A percentile compares a stretch with the other conserved stretches of the same genome.
Evolutionary conservation across 2,888 invertebrate species (phyloP).

Genomic region (Dorcus hopei): DNA sequence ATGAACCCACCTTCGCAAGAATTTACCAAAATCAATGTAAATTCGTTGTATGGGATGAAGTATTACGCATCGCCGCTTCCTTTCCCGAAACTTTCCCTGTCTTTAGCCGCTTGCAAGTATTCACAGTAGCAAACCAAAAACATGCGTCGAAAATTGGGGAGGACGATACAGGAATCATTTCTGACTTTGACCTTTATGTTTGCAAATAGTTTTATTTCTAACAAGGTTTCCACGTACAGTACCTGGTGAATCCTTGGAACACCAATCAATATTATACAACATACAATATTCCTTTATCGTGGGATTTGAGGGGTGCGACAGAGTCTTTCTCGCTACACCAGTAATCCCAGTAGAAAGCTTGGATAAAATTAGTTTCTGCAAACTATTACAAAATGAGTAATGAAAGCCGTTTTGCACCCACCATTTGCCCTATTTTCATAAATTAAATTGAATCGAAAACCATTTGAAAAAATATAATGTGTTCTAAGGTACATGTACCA

Average conservation of each 20-base stretch:
- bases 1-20: too few relatives aligned
- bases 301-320: constrained; percentile 33
- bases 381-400: constrained; percentile 32
- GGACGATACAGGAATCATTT: constrained; percentile 62
- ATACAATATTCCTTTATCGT: constrained; percentile 49
- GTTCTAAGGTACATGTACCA: too few relatives aligned
- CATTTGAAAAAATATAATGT: neutral
- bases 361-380: constrained; percentile 50
- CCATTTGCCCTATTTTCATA: too few relatives aligned
- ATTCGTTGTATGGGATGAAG: too few relatives aligned
- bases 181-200: constrained; percentile 50
- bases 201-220: neutral
- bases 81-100: constrained; percentile 51
- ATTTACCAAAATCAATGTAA: neutral
- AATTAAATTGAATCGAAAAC: neutral
- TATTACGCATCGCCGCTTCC: constrained; percentile 46
- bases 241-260: constrained; percentile 59
- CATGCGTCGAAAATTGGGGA: constrained; percentile 58
- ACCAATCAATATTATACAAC: constrained; percentile 63
- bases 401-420: constrained; percentile 3
- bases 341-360: constrained; percentile 58
- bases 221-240: neutral
- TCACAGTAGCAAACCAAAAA: constrained; percentile 62
- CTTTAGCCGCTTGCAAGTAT: constrained; percentile 55
- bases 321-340: constrained; percentile 46